A percentile compares a stretch with the other conserved stretches of the same genome.
These are phyloP conservation scores for Lamprologus ornatipinnis DNA, from an alignment of 2,113 vertebrate species.

Conservation along the genomic window DNA sequence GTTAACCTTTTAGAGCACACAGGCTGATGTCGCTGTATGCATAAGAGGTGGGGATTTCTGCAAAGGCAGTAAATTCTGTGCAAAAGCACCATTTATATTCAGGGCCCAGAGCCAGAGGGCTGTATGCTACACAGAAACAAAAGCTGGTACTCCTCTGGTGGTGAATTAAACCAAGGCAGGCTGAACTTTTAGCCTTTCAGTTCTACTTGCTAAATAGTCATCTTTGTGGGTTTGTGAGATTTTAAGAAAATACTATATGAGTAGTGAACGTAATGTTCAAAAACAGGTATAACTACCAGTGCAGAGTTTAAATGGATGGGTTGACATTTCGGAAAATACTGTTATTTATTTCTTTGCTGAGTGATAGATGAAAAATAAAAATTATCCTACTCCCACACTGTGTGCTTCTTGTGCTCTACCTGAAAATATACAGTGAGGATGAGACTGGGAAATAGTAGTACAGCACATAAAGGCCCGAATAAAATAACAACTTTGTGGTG, in stretches of 20 bases:
- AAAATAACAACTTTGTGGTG: background rate
- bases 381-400: background rate
- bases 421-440: background rate
- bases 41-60: background rate
- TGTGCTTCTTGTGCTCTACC: background rate
- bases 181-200: background rate
- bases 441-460: background rate
- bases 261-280: background rate
- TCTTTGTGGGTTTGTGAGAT: background rate
- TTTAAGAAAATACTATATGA: background rate
- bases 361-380: background rate
- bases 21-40: background rate
- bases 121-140: background rate
- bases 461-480: background rate
- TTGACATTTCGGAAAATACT: background rate
- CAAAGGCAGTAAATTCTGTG: background rate
- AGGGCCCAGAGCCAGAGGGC: background rate
- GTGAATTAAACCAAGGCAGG: background rate
- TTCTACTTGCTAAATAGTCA: background rate
- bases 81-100: background rate
- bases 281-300: background rate
- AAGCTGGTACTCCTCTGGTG: background rate
- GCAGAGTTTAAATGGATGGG: background rate
- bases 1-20: slow-evolving; percentile 21
- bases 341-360: background rate